Evolutionary conservation across 2,888 invertebrate genomes (phyloP), one percentile per base, ranked within the genome.

Genomic region (Liposcelis brunnea): DNA sequence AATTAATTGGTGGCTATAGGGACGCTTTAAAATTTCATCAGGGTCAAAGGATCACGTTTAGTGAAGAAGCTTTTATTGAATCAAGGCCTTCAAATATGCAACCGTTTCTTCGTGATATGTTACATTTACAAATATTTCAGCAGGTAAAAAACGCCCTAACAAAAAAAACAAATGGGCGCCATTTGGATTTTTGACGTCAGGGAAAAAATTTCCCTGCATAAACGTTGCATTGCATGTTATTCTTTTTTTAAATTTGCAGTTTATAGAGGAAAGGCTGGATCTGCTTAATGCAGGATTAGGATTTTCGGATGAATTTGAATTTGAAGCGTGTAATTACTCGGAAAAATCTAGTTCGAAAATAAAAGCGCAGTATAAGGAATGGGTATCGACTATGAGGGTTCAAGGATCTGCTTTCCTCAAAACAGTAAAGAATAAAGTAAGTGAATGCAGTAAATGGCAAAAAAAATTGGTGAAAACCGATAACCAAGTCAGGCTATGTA

Each of bases 301-400:
- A 0, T 89, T 90, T 61, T 83, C 83, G 31, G 95, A 97, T 61
- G 89, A 94, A 59, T 97, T 97, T 63, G 95, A 97, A 64, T 72
- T 81, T 58, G 94, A 95, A 64, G 81, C 77, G 47, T 81, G 72
- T 62, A 73, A 71, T 51, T 75, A 77, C 58, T 73, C 74, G 4
- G 77, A 77, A 51, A 77, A 77, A 56, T 70, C 72, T 34, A 68
- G 70, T 52, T 71, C 70, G 36, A 73, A 73, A 60, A 62, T 77
- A 51, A 72, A 75, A 60, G 75, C 76, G 50, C 75, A 78, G 50
- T 84, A 83, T 62, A 75, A 75, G 53, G 89, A 90, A 55, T 86
- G 85, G 84, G 73, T 79, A 8, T 73, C 74, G 31, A 75, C 74
- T 2, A 80, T 85, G 67, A 77, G 75, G 58, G 80, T 78, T 60